Percentiles rank a stretch among this genome's conserved stretches.
Conservation (phyloP, 2,113 vertebrate genomes). For the Sinocyclocheilus grahami region DNA sequence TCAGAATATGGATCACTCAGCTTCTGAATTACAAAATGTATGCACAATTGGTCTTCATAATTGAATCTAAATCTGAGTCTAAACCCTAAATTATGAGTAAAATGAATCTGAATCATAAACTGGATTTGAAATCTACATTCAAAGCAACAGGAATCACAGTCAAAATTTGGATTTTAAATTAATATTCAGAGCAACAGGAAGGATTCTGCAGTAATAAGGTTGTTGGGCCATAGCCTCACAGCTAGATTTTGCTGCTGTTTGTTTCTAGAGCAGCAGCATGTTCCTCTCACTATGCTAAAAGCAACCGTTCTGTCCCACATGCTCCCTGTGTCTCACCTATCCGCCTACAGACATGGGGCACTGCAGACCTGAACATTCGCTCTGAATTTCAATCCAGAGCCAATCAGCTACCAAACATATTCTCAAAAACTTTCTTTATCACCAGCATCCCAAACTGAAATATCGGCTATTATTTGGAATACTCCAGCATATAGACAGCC, state of each 20-base stretch:
- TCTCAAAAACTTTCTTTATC: no score
- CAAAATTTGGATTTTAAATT: background rate
- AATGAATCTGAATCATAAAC: no score
- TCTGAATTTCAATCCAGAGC: constrained; percentile 4
- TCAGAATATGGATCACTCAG: background rate
- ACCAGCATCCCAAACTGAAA: no score
- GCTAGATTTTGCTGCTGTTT: background rate
- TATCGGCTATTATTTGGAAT: background rate
- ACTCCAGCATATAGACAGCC: background rate
- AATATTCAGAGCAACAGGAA: background rate
- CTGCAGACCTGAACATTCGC: background rate
- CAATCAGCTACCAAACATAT: background rate
- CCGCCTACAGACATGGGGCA: no score
- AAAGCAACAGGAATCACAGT: background rate
- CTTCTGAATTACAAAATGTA: no score
- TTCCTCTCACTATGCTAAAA: no score
- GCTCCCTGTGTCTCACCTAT: background rate
- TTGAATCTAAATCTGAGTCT: no score
- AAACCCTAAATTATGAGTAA: background rate
- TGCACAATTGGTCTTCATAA: no score
- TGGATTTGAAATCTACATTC: background rate
- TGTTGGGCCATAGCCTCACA: background rate
- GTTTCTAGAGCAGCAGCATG: no score
- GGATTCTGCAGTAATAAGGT: background rate
- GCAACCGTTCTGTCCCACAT: no score